phyloP scores from a whole-genome alignment of 2,888 invertebrate genomes.

The Mythimna vitellina region DNA sequence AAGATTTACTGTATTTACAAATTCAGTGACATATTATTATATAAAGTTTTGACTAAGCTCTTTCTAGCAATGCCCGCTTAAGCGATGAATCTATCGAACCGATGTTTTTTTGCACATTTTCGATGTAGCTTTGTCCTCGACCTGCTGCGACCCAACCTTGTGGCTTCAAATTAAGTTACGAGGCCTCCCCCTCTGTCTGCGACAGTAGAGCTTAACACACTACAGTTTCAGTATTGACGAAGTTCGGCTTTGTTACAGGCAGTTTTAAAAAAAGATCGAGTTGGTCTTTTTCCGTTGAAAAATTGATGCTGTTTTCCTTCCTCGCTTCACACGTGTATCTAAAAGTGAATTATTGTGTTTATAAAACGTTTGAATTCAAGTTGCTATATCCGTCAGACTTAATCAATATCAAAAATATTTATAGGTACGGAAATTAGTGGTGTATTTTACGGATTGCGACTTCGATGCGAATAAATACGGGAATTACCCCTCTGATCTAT shows the following conservation, averaged over 20 bases:
- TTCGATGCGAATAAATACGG: too few species aligned
- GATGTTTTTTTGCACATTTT: conserved; percentile 34
- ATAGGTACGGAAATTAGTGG: too few species aligned
- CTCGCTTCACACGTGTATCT: not conserved
- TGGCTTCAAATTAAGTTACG: conserved; percentile 24
- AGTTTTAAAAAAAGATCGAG: not conserved
- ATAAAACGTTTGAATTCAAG: too few species aligned
- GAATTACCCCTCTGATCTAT: too few species aligned
- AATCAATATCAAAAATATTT: not conserved
- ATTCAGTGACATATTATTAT: not conserved
- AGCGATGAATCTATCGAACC: conserved; percentile 8
- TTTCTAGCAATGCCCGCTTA: not conserved
- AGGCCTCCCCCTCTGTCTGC: conserved; percentile 23
- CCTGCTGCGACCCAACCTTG: conserved; percentile 52
- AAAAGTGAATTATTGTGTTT: not conserved
- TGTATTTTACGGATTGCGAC: too few species aligned
- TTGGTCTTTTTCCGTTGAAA: not conserved
- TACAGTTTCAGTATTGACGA: conserved; percentile 1
- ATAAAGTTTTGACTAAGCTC: not conserved
- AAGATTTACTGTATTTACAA: too few species aligned
- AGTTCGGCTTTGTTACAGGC: not conserved
- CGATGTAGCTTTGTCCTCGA: conserved; percentile 44
- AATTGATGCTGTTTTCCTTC: not conserved
- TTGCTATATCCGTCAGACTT: not conserved
- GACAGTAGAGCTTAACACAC: conserved; percentile 31